Evolutionary conservation across 2,113 vertebrate species (phyloP).

Genomic region (Thinocorus orbignyianus): DNA sequence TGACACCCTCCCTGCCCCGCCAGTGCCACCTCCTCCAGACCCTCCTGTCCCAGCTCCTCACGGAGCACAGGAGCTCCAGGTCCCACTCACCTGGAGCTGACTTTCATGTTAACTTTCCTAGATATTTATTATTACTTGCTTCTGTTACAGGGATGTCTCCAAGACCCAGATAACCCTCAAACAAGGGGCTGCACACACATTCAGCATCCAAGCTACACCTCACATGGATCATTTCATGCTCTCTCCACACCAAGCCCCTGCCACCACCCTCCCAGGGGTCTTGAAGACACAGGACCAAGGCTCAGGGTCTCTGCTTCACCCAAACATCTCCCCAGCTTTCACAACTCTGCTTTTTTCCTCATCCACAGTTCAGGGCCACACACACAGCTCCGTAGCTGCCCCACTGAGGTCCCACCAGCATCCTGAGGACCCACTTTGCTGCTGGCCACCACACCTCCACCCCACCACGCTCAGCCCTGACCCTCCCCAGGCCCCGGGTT

Average conservation of each 20-base stretch:
- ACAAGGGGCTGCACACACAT: background rate
- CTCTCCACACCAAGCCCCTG: fast-evolving
- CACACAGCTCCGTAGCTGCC: fast-evolving
- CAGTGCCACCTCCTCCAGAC: background rate
- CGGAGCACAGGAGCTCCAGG: fast-evolving
- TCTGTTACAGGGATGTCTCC: background rate
- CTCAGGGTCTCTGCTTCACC: background rate
- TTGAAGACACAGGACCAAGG: fast-evolving
- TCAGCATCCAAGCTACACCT: background rate
- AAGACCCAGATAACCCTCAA: fast-evolving
- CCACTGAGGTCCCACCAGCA: fast-evolving
- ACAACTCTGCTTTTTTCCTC: background rate
- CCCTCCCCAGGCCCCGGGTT: background rate
- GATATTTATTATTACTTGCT: background rate
- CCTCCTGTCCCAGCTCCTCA: background rate
- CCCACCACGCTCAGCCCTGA: background rate
- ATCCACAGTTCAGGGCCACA: fast-evolving
- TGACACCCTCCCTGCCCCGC: fast-evolving
- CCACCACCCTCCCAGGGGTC: fast-evolving
- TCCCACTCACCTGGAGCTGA: background rate
- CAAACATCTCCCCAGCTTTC: background rate
- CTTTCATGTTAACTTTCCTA: background rate
- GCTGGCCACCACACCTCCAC: background rate
- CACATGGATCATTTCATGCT: fast-evolving
- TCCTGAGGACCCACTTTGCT: background rate